phyloP scores from a whole-genome alignment of 2,888 invertebrate species.

The Frankliniella intonsa region DNA sequence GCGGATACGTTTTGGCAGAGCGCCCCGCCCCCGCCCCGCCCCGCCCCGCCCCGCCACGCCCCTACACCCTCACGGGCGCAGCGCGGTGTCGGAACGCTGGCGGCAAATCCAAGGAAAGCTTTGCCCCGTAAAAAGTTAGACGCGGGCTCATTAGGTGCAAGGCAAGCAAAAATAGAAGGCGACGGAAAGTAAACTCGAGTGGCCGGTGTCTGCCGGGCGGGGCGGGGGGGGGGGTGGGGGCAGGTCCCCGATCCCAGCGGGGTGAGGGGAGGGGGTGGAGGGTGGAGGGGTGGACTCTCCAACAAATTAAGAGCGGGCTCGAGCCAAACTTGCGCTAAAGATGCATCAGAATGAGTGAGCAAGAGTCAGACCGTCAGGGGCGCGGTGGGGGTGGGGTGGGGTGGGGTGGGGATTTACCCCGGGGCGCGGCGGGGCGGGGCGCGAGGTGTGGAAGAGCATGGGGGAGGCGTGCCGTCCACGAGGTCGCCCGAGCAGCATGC shows the following conservation, averaged over 20 bases:
- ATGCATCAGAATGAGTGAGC: conserved; percentile 8
- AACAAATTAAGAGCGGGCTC: conserved; percentile 7
- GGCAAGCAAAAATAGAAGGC: neutral
- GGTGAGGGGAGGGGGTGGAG: neutral
- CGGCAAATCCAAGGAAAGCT: conserved; percentile 12
- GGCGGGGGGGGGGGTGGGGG: neutral
- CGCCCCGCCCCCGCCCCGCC: neutral
- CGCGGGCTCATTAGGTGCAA: conserved; percentile 14
- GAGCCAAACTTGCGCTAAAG: conserved; percentile 11
- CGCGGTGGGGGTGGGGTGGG: neutral
- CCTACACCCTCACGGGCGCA: neutral
- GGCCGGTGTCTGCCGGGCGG: neutral
- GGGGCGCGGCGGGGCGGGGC: neutral
- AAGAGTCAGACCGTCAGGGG: neutral
- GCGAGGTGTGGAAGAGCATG: neutral
- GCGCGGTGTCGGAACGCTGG: neutral
- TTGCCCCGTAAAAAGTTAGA: conserved; percentile 13
- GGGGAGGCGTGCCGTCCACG: neutral
- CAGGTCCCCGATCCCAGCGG: neutral
- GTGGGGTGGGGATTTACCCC: neutral
- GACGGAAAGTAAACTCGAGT: neutral
- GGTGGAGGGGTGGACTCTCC: neutral
- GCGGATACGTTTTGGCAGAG: too few relatives aligned
- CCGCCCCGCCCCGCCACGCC: neutral
- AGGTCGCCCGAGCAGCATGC: neutral